Evolutionary conservation across 1,140 invertebrate genomes (phyloP), one percentile per base, ranked within the genome.

Genomic region (Callitettix versicolor): DNA sequence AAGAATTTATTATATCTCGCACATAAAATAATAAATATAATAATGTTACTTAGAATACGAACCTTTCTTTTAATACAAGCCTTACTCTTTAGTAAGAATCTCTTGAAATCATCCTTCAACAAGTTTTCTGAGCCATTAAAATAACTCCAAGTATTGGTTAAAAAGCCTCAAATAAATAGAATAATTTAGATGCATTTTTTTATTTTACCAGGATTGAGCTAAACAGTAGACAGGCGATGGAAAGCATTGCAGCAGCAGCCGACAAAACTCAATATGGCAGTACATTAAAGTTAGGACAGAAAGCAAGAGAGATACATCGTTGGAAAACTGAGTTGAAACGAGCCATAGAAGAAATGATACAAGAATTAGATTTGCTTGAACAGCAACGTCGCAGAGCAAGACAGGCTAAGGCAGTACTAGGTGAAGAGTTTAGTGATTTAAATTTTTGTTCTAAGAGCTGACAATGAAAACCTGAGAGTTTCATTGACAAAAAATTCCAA

Each of bases 281-380:
- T 49, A 81, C 77, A 1, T 76, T 78, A 54, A 69, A 75, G 53
- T 59, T 86, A 12, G 75, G 74, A 48, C 74, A 75, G 49, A 77
- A 84, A 26, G 74, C 78, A 0, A 71, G 75, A 55, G 76, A 84
- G 52, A 73, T 86, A 18, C 76, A 76, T 57, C 71, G 77, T 55
- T 85, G 80, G 80, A 85, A 85, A 71, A 76, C 72, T 2, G 81
- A 84, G 61, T 67, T 85, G 21, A 80, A 84, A 63, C 73, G 73
- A 40, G 76, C 79, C 17, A 79, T 84, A 56, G 73, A 72, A 59
- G 75, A 78, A 0, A 79, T 84, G 56, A 75, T 75, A 5, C 76
- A 83, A 58, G 84, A 86, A 71, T 81, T 85, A 9, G 73, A 74
- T 56, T 66, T 77, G 7, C 67, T 85, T 46, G 80, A 84, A 66